Evolutionary conservation across 2,888 invertebrate genomes (phyloP), one percentile per base, ranked within the genome.

Genomic region (Hypena proboscidalis): DNA sequence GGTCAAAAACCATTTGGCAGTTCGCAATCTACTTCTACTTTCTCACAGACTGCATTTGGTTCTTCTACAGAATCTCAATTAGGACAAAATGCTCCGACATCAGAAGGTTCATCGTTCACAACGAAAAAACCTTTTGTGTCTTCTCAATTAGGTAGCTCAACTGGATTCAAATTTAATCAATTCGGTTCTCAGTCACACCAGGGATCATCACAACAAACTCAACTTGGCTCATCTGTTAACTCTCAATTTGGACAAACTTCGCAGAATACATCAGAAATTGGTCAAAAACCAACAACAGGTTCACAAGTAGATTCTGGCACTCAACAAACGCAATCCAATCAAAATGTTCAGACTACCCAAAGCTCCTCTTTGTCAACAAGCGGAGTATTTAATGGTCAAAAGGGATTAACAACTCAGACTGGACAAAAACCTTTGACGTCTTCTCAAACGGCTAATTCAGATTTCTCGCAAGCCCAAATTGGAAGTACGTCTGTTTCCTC

Each of bases 381-480:
- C 3, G 9, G 1, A 7, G 2, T 2, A 30, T 17, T 30, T 6
- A 23, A 31, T 1, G 13, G 11, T 22, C 29, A 30, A 4, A 8
- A 2, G 8, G 15, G 4, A 8, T 15, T 3, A 17, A 9, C 23
- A 3, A 11, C 23, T 11, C 23, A 30, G 5, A 5, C 17, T 8
- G 22, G 21, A 7, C 2, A n/a, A n/a, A n/a, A n/a, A n/a, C n/a
- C n/a, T n/a, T n/a, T n/a, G n/a, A n/a, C n/a, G n/a, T n/a, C n/a
- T n/a, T n/a, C n/a, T n/a, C n/a, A n/a, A n/a, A n/a, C n/a, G n/a
- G n/a, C n/a, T n/a, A n/a, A n/a, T n/a, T n/a, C n/a, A n/a, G n/a
- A n/a, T n/a, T n/a, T n/a, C 11, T n/a, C 37, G 10, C 29, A 37
- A 30, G 11, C 10, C 4, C 29, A 37, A 10, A n/a, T 22, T 22